Evolutionary conservation across 2,888 invertebrate species (phyloP), one percentile per base, ranked within the genome.

Genomic region (Phortica magna): DNA sequence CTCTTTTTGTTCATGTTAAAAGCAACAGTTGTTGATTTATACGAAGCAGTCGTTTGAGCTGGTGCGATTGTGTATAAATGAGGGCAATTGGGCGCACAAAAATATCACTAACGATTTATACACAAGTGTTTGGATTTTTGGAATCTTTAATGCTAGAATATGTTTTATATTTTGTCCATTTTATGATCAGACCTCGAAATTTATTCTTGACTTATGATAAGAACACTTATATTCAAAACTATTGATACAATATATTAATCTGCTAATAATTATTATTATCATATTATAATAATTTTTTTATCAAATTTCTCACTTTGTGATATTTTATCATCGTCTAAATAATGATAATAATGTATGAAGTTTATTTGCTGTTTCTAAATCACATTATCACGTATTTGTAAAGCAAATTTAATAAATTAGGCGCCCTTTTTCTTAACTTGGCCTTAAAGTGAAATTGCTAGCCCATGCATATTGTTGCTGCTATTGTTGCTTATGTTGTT

Each of bases 1-100:
- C 14, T 59, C 59, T 59, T 59, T 17, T 10, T 6, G 19, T 61
- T 22, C 22, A 41, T 41, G 42, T 42, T 67, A 67, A 42, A 42
- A 67, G 67, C 19, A 67, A 67, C 42, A 67, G 67, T 67, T 61
- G 22, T 48, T 61, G 61, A 61, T 61, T 19, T 61, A 10, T 17
- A 4, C 31, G 22, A 22, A 22, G 61, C n/a, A 67, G 43, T 14
- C 67, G 42, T 41, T 67, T n/a, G 7, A 41, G 42, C 67, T 42
- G 67, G 67, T 67, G 67, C 43, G 65, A 9, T 17, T 61, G 48
- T 19, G 19, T 61, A 61, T 10, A 61, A 17, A 7, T 7, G 7
- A 67, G 67, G 67, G 43, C 14, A 48, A 14, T 48, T 9, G 10
- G 14, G 48, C 14, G 3, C 57, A 5, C 1, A 17, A 14, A 57